These are phyloP conservation scores for Protobothrops mucrosquamatus DNA, from an alignment of 2,113 vertebrate species.

Conservation along the genomic window DNA sequence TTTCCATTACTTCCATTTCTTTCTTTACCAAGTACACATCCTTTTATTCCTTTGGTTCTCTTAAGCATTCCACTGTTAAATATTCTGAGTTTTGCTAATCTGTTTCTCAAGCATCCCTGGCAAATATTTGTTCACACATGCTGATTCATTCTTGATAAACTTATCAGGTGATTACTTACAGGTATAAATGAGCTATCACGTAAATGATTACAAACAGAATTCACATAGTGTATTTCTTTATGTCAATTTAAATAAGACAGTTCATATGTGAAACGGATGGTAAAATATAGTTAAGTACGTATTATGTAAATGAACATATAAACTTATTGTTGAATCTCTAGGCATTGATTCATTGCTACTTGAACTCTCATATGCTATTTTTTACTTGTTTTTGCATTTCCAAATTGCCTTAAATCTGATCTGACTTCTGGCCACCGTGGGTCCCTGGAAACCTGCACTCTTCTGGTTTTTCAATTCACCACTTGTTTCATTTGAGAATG, in stretches of 20 bases:
- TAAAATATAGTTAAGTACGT: background rate
- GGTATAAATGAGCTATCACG: background rate
- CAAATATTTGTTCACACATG: background rate
- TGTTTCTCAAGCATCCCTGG: background rate
- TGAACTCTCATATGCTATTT: background rate
- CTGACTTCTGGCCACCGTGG: background rate
- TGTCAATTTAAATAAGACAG: background rate
- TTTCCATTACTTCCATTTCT: background rate
- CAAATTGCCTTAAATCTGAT: background rate
- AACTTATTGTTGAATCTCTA: background rate
- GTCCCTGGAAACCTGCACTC: background rate
- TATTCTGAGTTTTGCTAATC: background rate
- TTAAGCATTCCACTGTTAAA: background rate
- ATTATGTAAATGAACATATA: background rate
- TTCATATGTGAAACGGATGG: background rate
- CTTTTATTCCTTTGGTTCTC: background rate
- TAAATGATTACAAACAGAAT: background rate
- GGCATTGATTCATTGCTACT: background rate
- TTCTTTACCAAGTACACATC: background rate
- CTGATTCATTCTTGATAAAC: background rate
- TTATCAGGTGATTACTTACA: background rate
- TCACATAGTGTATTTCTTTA: background rate
- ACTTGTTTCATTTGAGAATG: background rate
- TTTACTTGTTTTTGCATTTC: background rate
- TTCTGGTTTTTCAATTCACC: background rate